phyloP scores from a whole-genome alignment of 1,140 invertebrate species.

The Doryteuthis pealeii region DNA sequence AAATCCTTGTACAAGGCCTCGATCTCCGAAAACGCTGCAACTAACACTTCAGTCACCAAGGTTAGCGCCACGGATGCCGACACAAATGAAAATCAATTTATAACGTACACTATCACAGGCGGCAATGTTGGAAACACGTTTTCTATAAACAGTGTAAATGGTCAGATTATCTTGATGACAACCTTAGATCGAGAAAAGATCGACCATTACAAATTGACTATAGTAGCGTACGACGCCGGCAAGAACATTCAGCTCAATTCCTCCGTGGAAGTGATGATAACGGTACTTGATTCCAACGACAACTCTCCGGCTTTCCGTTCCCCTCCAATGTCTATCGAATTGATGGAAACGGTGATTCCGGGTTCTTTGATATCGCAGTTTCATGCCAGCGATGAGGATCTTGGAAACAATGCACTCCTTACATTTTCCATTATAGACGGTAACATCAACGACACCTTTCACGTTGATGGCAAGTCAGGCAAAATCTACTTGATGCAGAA shows the following conservation, averaged over 20 bases:
- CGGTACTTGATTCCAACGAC: conserved; percentile 88
- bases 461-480: conserved; percentile 79
- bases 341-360: conserved; percentile 27
- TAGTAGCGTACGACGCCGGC: conserved; percentile 82
- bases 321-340: conserved; percentile 11
- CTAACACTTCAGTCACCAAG: conserved; percentile 74
- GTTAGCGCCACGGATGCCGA: conserved; percentile 76
- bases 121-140: conserved; percentile 74
- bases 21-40: conserved; percentile 75
- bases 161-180: conserved; percentile 60
- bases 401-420: conserved; percentile 66
- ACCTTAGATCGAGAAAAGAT: conserved; percentile 79
- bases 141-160: conserved; percentile 41
- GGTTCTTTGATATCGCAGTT: conserved; percentile 44
- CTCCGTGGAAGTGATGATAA: conserved; percentile 73
- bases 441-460: conserved; percentile 83
- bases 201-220: conserved; percentile 40
- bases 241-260: conserved; percentile 63
- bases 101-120: conserved; percentile 67
- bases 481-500: conserved; percentile 78
- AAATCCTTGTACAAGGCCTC: conserved; percentile 79
- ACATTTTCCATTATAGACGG: conserved; percentile 87
- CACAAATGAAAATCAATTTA: conserved; percentile 68
- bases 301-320: conserved; percentile 71
- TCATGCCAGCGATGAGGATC: conserved; percentile 55